These are phyloP conservation scores for Scaptomyza graminum DNA, from an alignment of 1,140 invertebrate species.

Conservation along the genomic window DNA sequence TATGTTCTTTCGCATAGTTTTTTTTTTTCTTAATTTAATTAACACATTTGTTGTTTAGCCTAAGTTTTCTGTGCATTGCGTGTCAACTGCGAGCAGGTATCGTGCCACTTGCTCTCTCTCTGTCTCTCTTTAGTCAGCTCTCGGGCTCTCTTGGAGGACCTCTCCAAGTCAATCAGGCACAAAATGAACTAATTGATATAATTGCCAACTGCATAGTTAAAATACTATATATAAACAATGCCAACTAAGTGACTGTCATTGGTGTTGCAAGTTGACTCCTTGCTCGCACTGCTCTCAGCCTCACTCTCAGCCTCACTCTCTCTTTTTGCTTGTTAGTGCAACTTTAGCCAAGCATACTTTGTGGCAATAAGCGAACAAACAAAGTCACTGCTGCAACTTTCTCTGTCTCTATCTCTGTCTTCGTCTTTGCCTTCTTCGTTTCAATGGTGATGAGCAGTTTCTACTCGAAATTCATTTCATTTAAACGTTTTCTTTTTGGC, in stretches of 20 bases:
- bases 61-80: background rate
- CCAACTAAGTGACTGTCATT: conserved; percentile 36
- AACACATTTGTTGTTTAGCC: conserved; percentile 18
- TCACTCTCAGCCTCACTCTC: background rate
- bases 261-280: conserved; percentile 1
- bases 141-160: background rate
- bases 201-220: conserved; percentile 69
- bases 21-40: conserved; percentile 33
- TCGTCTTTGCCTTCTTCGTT: background rate
- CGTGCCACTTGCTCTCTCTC: background rate
- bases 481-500: conserved; percentile 61
- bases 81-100: no score
- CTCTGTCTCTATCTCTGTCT: background rate
- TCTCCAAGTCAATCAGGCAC: conserved; percentile 61
- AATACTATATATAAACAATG: conserved; percentile 61
- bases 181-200: conserved; percentile 76
- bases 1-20: background rate
- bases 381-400: conserved; percentile 18
- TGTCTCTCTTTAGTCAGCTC: background rate
- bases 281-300: background rate
- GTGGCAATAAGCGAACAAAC: conserved; percentile 48
- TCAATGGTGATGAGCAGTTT: background rate
- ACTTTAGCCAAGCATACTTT: conserved; percentile 61
- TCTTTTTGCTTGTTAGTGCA: conserved; percentile 15
- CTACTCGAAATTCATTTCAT: conserved; percentile 66